Evolutionary conservation across 1,140 invertebrate species (phyloP).

Genomic region (Drepana arcuata): DNA sequence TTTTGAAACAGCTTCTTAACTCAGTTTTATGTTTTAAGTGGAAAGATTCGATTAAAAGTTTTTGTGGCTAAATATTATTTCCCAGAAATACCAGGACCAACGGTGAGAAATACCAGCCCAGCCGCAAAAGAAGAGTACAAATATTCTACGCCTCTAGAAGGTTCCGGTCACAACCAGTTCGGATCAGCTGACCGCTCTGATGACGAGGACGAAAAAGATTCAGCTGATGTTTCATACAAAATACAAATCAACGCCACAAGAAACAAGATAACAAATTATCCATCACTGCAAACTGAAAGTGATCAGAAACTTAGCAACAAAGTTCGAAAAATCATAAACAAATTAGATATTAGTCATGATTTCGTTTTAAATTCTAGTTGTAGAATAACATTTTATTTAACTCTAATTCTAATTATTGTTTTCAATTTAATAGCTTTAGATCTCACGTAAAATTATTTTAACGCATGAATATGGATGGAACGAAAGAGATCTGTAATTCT

Average conservation of each 20-base stretch:
- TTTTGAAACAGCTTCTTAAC: too few relatives aligned
- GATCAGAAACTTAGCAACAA: slow-evolving; percentile 57
- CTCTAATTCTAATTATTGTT: not conserved
- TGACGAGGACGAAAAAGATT: slow-evolving; percentile 53
- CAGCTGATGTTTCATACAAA: slow-evolving; percentile 17
- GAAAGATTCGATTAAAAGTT: too few relatives aligned
- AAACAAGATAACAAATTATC: slow-evolving; percentile 23
- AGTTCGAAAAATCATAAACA: slow-evolving; percentile 50
- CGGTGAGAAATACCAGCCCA: slow-evolving; percentile 32
- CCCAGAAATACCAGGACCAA: slow-evolving; percentile 49
- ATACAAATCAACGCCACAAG: slow-evolving; percentile 28
- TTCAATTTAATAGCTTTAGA: slow-evolving; percentile 5
- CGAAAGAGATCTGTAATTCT: too few relatives aligned
- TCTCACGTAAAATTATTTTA: slow-evolving; percentile 5
- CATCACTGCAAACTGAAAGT: slow-evolving; percentile 14
- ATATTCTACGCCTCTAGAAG: slow-evolving; percentile 52
- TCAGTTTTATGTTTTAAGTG: too few relatives aligned
- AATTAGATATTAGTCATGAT: slow-evolving; percentile 37
- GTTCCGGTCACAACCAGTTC: slow-evolving; percentile 55
- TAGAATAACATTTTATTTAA: slow-evolving; percentile 6
- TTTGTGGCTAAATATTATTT: too few relatives aligned
- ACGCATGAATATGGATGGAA: too few relatives aligned
- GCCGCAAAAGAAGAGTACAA: slow-evolving; percentile 42
- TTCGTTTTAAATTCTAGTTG: slow-evolving; percentile 21
- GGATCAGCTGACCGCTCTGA: slow-evolving; percentile 55